Evolutionary conservation across 2,888 invertebrate genomes (phyloP).

Genomic region (Aleiodes leptofemur): DNA sequence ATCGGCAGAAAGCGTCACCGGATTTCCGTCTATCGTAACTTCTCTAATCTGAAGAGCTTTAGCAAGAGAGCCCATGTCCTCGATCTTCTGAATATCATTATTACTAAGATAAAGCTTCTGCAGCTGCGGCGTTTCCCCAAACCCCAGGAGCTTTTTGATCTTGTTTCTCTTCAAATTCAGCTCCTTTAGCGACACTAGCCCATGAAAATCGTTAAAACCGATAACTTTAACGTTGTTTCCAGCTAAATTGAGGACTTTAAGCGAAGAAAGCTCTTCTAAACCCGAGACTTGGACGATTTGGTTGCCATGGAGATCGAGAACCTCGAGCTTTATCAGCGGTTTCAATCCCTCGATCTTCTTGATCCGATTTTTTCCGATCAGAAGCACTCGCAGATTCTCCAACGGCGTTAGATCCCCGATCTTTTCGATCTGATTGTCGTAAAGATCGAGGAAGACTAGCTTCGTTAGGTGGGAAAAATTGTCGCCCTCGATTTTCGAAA

Average conservation of each 20-base stretch:
- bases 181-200: constrained; percentile 87
- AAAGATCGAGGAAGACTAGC: constrained; percentile 94
- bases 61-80: constrained; percentile 89
- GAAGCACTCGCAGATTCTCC: constrained; percentile 87
- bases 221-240: constrained; percentile 91
- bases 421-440: constrained; percentile 95
- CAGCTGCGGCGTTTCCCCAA: constrained; percentile 85
- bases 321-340: constrained; percentile 86
- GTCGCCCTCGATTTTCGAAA: constrained; percentile 84
- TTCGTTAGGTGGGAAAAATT: constrained; percentile 80
- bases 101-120: constrained; percentile 90
- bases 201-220: constrained; percentile 86
- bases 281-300: constrained; percentile 87
- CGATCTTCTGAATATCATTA: constrained; percentile 87
- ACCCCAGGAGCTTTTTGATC: constrained; percentile 87
- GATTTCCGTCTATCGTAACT: constrained; percentile 91
- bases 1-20: constrained; percentile 87
- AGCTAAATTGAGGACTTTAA: constrained; percentile 94
- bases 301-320: constrained; percentile 95
- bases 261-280: constrained; percentile 82
- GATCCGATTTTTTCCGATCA: constrained; percentile 94
- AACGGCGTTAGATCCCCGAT: constrained; percentile 87
- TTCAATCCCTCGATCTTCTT: constrained; percentile 87
- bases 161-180: constrained; percentile 92
- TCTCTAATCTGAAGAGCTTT: constrained; percentile 87